phyloP scores from a whole-genome alignment of 2,797 vertebrate genomes.

The Rhynchotus rufescens region DNA sequence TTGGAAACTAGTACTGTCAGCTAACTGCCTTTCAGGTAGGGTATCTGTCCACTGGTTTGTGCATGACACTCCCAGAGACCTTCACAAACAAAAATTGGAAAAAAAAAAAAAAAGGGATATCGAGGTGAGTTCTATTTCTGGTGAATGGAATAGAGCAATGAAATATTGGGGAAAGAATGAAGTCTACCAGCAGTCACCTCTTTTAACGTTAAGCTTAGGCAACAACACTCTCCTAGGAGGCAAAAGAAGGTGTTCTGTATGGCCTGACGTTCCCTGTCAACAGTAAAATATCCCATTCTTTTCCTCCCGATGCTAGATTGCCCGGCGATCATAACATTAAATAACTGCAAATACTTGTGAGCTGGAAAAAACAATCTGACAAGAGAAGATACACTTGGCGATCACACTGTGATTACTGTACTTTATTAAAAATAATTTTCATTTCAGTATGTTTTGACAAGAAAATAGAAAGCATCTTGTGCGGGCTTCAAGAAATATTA shows the following conservation, averaged over 20 bases:
- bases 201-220: background rate
- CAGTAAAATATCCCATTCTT: conserved; percentile 22
- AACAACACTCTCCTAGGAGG: background rate
- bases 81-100: background rate
- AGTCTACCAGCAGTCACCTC: background rate
- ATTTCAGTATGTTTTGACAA: conserved; percentile 67
- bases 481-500: conserved; percentile 58
- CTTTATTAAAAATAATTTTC: conserved; percentile 76
- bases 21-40: background rate
- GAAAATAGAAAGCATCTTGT: conserved; percentile 67
- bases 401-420: conserved; percentile 43
- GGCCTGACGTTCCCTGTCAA: background rate
- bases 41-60: background rate
- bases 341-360: background rate
- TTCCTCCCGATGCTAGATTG: background rate
- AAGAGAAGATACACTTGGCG: conserved; percentile 36
- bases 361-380: conserved; percentile 47
- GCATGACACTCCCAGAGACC: background rate
- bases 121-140: background rate
- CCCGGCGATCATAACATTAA: conserved; percentile 31
- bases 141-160: background rate
- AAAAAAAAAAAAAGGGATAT: background rate
- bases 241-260: background rate
- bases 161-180: background rate
- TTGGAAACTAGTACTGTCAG: background rate